Percentiles rank a stretch among this genome's conserved stretches.
Conservation (phyloP, 1,140 invertebrate species). For the Druon quercuslanigerum region DNA sequence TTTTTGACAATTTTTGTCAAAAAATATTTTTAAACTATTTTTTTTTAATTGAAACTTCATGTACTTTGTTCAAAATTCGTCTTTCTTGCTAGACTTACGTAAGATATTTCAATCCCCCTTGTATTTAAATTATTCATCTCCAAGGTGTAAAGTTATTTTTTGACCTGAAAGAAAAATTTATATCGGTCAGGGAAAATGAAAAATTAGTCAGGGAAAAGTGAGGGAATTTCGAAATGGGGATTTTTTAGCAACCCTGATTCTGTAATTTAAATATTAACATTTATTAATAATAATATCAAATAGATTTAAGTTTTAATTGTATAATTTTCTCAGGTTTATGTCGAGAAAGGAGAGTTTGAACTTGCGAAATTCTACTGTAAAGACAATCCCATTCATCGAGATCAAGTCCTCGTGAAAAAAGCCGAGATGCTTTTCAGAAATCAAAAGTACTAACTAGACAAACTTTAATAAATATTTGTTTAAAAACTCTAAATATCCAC, state of each 20-base stretch:
- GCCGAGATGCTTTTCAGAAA: slow-evolving; percentile 91
- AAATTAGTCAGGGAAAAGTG: no score
- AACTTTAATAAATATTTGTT: neutral
- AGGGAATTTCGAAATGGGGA: no score
- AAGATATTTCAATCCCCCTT: no score
- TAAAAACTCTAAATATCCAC: neutral
- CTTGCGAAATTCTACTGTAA: slow-evolving; percentile 88
- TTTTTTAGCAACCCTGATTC: neutral
- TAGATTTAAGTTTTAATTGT: neutral
- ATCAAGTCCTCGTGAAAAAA: slow-evolving; percentile 91
- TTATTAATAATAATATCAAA: neutral
- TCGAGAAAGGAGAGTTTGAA: slow-evolving; percentile 91
- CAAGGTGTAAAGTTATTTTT: no score
- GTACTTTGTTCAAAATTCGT: no score
- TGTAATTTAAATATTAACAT: slow-evolving; percentile 25
- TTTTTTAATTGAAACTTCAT: no score
- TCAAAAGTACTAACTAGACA: slow-evolving; percentile 78
- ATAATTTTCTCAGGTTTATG: slow-evolving; percentile 80
- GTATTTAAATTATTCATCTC: no score
- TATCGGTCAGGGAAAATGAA: no score
- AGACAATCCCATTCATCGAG: slow-evolving; percentile 86
- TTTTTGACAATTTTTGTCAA: no score
- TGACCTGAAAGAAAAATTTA: no score
- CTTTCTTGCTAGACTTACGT: no score
- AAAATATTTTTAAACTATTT: no score